These are phyloP conservation scores for Pelusios castaneus DNA, from an alignment of 2,113 vertebrate genomes.

Conservation along the genomic window DNA sequence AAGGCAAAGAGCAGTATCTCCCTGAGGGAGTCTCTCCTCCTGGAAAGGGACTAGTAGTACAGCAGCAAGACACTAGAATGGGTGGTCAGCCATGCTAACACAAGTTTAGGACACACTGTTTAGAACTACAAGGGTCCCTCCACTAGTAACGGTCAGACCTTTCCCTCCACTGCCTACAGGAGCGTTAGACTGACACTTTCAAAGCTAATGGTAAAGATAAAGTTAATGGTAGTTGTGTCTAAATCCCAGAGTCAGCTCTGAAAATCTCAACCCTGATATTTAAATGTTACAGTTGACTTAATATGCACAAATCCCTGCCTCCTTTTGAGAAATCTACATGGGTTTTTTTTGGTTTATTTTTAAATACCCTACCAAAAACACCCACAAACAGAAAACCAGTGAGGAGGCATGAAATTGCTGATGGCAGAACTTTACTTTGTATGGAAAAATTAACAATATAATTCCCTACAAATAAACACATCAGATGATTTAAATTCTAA, in stretches of 20 bases:
- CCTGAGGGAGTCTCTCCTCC: background rate
- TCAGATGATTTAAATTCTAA: background rate
- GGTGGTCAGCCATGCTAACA: background rate
- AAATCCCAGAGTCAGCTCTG: background rate
- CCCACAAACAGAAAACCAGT: background rate
- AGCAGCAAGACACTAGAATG: background rate
- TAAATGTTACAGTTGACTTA: background rate
- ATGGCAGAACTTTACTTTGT: background rate
- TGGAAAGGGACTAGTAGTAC: background rate
- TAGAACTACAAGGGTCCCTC: background rate
- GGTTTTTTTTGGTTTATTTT: background rate
- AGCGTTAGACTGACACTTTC: background rate
- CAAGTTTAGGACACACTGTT: background rate
- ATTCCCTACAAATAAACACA: background rate
- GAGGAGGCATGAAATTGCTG: background rate
- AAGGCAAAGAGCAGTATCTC: background rate
- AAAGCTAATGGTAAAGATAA: no score
- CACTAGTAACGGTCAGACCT: background rate
- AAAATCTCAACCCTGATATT: background rate
- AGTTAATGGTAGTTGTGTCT: background rate
- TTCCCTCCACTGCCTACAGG: background rate
- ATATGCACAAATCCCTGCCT: background rate
- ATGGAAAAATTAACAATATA: background rate
- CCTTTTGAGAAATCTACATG: background rate
- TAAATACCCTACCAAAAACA: background rate